Evolutionary conservation across 2,888 invertebrate genomes (phyloP).

Genomic region (Drosophila prolongata): DNA sequence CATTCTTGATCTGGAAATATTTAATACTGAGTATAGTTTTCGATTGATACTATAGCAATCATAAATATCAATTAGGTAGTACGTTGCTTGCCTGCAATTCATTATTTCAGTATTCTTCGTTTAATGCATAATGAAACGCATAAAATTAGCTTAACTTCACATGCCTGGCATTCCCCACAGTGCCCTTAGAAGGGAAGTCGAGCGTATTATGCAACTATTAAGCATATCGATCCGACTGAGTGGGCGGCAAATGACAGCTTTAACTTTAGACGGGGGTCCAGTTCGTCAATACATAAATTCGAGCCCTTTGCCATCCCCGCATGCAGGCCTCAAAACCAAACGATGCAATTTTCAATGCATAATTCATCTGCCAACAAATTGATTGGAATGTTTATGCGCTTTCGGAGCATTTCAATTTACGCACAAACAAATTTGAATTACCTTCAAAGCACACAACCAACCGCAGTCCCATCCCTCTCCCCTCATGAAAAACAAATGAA

Average conservation of each 20-base stretch:
- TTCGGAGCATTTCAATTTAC: conserved; percentile 63
- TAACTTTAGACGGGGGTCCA: conserved; percentile 5
- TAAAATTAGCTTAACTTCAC: too few species aligned
- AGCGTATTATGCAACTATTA: too few species aligned
- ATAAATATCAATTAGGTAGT: too few species aligned
- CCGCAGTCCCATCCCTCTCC: not conserved
- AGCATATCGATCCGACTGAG: too few species aligned
- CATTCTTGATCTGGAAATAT: too few species aligned
- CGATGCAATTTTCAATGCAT: conserved; percentile 59
- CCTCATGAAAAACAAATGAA: conserved; percentile 43
- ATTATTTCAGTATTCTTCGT: too few species aligned
- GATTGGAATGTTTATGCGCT: conserved; percentile 69
- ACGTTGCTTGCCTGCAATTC: too few species aligned
- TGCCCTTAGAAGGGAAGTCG: too few species aligned
- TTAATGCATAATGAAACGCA: too few species aligned
- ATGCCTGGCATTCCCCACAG: too few species aligned
- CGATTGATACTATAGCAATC: too few species aligned
- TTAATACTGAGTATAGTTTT: too few species aligned
- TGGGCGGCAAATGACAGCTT: conserved; percentile 12
- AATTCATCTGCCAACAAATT: conserved; percentile 70
- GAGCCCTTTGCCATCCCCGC: not conserved
- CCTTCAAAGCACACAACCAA: conserved; percentile 28
- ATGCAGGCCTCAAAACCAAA: conserved; percentile 26
- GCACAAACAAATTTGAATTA: conserved; percentile 68
- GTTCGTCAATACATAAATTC: conserved; percentile 6